Conservation (phyloP, 2,797 vertebrate species). For the Parauchenoglanis punctatus region DNA sequence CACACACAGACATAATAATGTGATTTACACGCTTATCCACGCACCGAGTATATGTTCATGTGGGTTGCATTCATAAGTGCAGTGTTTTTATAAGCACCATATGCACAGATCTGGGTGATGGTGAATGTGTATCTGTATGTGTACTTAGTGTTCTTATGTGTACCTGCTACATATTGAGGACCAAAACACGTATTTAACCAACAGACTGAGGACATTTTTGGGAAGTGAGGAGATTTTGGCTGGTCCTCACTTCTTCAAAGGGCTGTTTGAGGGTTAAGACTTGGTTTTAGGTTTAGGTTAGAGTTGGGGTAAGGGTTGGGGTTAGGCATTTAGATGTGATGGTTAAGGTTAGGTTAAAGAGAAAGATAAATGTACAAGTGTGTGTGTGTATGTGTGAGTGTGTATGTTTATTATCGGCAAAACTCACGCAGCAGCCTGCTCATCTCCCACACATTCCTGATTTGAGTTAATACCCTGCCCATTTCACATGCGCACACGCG, state of each 20-base stretch:
- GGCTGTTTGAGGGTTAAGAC: no score
- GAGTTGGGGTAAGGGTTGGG: no score
- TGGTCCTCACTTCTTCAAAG: no score
- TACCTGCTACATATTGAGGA: no score
- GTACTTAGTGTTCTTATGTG: neutral
- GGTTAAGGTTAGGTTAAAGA: no score
- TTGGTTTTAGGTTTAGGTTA: no score
- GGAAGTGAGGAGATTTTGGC: no score
- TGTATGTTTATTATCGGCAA: constrained; percentile 37
- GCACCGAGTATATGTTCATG: neutral
- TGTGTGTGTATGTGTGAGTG: constrained; percentile 27
- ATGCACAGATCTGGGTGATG: neutral
- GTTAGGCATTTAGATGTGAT: no score
- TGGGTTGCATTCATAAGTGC: neutral
- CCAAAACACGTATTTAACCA: no score
- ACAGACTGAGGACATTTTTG: no score
- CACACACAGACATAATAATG: constrained; percentile 2
- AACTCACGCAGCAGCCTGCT: neutral
- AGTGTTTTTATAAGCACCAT: neutral
- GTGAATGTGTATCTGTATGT: neutral
- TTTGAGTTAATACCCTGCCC: constrained; percentile 38
- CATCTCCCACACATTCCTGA: constrained; percentile 59
- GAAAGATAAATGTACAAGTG: neutral
- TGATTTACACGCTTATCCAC: neutral
- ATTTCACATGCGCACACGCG: constrained; percentile 32